Evolutionary conservation across 1,140 invertebrate genomes (phyloP), one percentile per base, ranked within the genome.

Genomic region (Gryon sp.): DNA sequence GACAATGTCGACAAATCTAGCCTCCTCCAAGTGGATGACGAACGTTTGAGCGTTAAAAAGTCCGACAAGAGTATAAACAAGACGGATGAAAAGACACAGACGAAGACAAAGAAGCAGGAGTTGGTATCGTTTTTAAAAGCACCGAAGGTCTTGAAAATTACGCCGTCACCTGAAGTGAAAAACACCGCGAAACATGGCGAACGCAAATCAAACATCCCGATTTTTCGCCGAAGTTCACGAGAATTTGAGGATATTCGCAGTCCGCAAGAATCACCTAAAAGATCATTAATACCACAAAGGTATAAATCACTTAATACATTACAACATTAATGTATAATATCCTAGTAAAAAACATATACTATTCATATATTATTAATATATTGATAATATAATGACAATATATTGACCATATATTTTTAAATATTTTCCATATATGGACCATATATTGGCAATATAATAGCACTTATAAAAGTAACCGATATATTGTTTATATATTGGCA

Each of bases 191-290:
- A 86, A 41, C 79, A 86, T 83, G 82, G 79, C 4, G 86, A 87
- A 46, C 76, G 82, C 14, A 87, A 85, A 57, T 89, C 87, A 2
- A 88, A 81, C 59, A 89, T 89, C 41, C 87, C 87, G 0, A 85
- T 89, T 63, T 86, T 87, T 50, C 79, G 79, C 6, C 78, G 83
- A 19, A 88, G 81, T 41, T 87, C 85, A 11, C 83, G 80, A 12
- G 87, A 89, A 30, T 89, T 87, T 48, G 87, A 89, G 68, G 87
- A 89, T 36, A 87, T 89, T 19, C 78, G 82, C 8, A 85, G 83
- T 59, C 83, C 85, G 0, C 83, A 87, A n/a, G 87, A 87, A 45
- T 83, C 86, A 4, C 76, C 85, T 0, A 89, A 87, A 75, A 84
- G 87, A 26, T 88, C 87, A 5, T 72, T 88, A 24, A 87, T 89